phyloP scores from a whole-genome alignment of 2,797 vertebrate genomes.

The Staurois parvus region DNA sequence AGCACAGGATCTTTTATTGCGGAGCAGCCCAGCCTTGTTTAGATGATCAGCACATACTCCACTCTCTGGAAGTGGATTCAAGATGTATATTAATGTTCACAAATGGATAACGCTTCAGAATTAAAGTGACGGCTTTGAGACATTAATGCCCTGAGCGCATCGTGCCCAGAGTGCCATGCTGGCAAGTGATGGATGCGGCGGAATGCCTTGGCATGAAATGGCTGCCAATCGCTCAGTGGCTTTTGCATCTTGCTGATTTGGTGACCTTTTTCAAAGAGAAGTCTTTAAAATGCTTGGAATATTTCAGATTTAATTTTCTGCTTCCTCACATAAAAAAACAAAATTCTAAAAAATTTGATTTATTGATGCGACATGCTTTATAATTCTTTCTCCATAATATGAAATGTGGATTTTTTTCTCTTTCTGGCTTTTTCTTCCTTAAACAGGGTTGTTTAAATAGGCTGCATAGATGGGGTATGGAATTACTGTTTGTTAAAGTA shows the following conservation, averaged over 20 bases:
- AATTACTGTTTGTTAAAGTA: too few relatives aligned
- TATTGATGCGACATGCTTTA: too few relatives aligned
- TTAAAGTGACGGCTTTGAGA: slow-evolving; percentile 21
- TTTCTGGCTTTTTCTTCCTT: too few relatives aligned
- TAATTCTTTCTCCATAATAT: too few relatives aligned
- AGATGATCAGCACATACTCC: slow-evolving; percentile 26
- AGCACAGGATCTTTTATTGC: background rate
- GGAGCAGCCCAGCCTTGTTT: background rate
- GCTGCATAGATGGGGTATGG: too few relatives aligned
- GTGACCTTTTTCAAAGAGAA: background rate
- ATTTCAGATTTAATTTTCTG: too few relatives aligned
- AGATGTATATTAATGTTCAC: slow-evolving; percentile 24
- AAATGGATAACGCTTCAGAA: slow-evolving; percentile 28
- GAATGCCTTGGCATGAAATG: background rate
- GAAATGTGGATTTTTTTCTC: too few relatives aligned
- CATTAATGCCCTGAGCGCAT: slow-evolving; percentile 19
- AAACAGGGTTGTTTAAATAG: too few relatives aligned
- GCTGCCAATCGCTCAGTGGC: background rate
- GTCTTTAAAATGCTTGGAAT: too few relatives aligned
- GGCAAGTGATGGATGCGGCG: slow-evolving; percentile 33
- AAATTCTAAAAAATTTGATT: too few relatives aligned
- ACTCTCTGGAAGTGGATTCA: slow-evolving; percentile 14
- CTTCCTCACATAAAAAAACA: too few relatives aligned
- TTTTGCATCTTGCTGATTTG: background rate
- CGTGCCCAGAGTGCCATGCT: slow-evolving; percentile 26